phyloP scores from a whole-genome alignment of 2,113 vertebrate species.

The Isichthys henryi region DNA sequence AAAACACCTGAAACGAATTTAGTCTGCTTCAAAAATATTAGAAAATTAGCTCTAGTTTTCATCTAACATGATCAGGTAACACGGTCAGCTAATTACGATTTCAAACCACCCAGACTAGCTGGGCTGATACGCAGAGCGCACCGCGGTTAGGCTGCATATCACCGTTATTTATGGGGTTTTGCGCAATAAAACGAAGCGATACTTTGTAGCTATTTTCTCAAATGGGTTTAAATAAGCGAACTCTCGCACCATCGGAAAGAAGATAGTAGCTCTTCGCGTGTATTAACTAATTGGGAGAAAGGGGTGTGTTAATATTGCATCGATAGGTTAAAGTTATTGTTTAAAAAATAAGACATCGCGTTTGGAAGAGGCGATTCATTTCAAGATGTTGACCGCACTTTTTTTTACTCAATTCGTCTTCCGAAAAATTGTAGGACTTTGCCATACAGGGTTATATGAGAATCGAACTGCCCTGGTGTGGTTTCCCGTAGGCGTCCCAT shows the following conservation, averaged over 20 bases:
- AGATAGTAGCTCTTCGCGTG: not conserved
- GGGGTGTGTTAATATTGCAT: not conserved
- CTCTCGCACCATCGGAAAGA: not conserved
- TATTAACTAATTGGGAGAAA: not conserved
- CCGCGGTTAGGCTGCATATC: not conserved
- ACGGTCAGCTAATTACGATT: not conserved
- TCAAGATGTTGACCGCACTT: not conserved
- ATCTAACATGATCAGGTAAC: no score
- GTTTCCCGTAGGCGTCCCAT: not conserved
- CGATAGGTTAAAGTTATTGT: not conserved
- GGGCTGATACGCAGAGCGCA: not conserved
- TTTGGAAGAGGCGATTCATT: not conserved
- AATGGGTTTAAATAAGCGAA: not conserved
- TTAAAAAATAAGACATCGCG: not conserved
- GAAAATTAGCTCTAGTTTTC: not conserved
- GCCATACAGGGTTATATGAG: not conserved
- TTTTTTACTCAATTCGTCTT: not conserved
- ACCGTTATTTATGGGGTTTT: not conserved
- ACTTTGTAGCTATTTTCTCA: not conserved
- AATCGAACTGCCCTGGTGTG: not conserved
- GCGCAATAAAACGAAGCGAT: not conserved
- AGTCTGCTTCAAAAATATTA: not conserved
- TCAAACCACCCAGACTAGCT: not conserved
- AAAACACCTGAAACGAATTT: not conserved
- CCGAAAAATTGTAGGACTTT: not conserved